Conservation (phyloP, 2,888 invertebrate genomes). For the Celastrina argiolus region DNA sequence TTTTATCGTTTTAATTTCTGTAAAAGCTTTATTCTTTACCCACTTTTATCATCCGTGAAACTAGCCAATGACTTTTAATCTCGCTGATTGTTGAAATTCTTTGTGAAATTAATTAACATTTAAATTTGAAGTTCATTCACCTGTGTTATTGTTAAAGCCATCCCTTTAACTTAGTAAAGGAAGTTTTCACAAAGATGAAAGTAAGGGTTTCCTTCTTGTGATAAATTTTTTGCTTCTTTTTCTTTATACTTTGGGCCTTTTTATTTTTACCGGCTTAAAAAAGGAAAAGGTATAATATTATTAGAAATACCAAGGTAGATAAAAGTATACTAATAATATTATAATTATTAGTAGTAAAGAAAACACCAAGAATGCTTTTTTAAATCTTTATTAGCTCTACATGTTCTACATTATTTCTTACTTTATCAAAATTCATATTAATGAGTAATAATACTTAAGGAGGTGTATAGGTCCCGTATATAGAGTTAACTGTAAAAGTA, state of each 20-base stretch:
- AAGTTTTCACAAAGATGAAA: slow-evolving; percentile 6
- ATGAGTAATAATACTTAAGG: no score
- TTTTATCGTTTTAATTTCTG: not conserved
- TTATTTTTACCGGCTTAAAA: not conserved
- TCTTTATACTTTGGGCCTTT: not conserved
- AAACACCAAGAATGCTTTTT: no score
- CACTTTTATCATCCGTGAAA: slow-evolving; percentile 1
- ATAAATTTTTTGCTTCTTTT: not conserved
- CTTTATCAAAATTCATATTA: no score
- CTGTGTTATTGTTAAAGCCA: slow-evolving; percentile 5
- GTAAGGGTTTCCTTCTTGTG: not conserved
- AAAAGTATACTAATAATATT: no score
- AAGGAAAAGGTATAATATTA: not conserved
- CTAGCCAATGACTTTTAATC: slow-evolving; percentile 1
- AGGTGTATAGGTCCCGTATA: no score
- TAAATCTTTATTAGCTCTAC: no score
- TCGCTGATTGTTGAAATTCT: not conserved
- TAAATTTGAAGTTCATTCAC: slow-evolving; percentile 1
- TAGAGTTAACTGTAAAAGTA: no score
- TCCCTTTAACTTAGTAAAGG: slow-evolving; percentile 7
- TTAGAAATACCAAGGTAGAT: no score
- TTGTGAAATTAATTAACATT: slow-evolving; percentile 3
- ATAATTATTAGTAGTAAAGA: no score
- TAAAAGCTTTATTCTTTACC: not conserved
- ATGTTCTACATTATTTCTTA: no score